Evolutionary conservation across 2,797 vertebrate species (phyloP).

Genomic region (Taenioides sp.): DNA sequence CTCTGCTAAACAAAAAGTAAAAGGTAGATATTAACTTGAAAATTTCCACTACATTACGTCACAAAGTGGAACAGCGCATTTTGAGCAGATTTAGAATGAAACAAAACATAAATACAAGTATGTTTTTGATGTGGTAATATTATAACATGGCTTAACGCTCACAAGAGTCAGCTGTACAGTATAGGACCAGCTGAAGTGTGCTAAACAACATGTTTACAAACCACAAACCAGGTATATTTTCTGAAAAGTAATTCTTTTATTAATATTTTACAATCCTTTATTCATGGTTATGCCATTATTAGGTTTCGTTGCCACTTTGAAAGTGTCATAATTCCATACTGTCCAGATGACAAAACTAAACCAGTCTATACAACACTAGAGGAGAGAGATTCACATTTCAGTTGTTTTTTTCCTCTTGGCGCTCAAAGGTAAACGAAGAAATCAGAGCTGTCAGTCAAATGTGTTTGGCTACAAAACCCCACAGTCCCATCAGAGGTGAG

Average conservation of each 20-base stretch:
- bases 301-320: conserved; percentile 69
- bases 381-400: conserved; percentile 74
- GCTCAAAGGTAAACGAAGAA: conserved; percentile 62
- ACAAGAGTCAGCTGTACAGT: no score
- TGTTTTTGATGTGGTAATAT: no score
- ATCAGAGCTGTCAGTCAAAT: conserved; percentile 59
- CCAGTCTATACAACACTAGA: conserved; percentile 69
- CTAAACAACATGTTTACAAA: conserved; percentile 7
- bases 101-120: no score
- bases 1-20: no score
- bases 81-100: no score
- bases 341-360: conserved; percentile 53
- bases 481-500: conserved; percentile 25
- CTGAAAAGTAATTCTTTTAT: conserved; percentile 85
- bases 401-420: conserved; percentile 57
- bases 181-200: background rate
- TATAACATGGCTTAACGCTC: no score
- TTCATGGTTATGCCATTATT: conserved; percentile 79
- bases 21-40: no score
- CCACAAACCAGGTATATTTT: conserved; percentile 28
- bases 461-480: conserved; percentile 55
- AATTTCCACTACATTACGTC: no score
- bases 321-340: conserved; percentile 72
- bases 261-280: conserved; percentile 86
- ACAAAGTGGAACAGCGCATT: no score